Conservation (phyloP, 2,113 vertebrate genomes). For the Pangasianodon gigas region DNA sequence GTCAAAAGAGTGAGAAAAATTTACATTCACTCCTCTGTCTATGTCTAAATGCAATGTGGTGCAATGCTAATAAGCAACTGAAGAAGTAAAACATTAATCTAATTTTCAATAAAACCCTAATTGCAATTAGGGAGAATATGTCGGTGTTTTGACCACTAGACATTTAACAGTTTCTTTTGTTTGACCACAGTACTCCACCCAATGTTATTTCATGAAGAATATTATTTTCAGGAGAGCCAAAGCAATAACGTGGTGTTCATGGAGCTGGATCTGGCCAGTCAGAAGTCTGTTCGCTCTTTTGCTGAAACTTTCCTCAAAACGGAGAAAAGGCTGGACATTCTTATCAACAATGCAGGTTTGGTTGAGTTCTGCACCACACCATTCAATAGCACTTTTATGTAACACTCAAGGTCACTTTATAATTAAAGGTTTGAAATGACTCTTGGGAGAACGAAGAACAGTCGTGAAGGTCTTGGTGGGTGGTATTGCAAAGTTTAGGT, state of each 20-base stretch:
- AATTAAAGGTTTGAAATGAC: background rate
- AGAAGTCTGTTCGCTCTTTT: conserved; percentile 82
- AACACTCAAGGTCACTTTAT: background rate
- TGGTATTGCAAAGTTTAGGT: background rate
- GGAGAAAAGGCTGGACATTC: conserved; percentile 86
- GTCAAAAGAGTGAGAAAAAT: conserved; percentile 74
- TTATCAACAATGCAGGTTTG: conserved; percentile 93
- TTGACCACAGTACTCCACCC: background rate
- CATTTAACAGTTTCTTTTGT: background rate
- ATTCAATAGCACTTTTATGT: conserved; percentile 3
- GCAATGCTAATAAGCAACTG: background rate
- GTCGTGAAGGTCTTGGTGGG: background rate
- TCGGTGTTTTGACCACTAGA: background rate
- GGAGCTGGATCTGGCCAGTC: conserved; percentile 83
- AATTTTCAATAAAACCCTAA: background rate
- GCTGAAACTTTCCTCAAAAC: conserved; percentile 80
- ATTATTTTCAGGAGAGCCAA: conserved; percentile 69
- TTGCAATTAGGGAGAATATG: background rate
- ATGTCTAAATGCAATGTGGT: background rate
- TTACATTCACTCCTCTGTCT: background rate
- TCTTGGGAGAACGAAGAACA: background rate
- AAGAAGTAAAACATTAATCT: background rate
- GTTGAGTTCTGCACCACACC: background rate
- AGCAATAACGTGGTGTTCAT: conserved; percentile 84
- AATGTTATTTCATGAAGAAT: background rate